A percentile compares a stretch with the other conserved stretches of the same genome.
phyloP scores from a whole-genome alignment of 2,888 invertebrate genomes.

The Tortricodes alternella region DNA sequence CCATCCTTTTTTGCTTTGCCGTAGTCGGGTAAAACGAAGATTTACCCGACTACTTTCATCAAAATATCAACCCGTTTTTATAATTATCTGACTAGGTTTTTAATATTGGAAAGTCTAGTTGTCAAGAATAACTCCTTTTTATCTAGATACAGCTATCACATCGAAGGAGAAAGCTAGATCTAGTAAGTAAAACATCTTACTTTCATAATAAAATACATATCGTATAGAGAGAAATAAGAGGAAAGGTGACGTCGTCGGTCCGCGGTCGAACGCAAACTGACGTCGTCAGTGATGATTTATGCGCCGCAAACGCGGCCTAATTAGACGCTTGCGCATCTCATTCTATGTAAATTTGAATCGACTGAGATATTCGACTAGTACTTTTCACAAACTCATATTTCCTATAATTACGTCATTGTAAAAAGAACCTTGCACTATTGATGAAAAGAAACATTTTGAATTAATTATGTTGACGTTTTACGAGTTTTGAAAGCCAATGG shows the following conservation, averaged over 20 bases:
- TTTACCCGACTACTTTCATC: too few relatives aligned
- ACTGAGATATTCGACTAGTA: slow-evolving; percentile 39
- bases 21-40: too few relatives aligned
- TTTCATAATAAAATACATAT: slow-evolving; percentile 1
- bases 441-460: not conserved
- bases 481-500: slow-evolving; percentile 13
- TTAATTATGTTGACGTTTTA: slow-evolving; percentile 4
- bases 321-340: slow-evolving; percentile 66
- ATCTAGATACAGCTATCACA: too few relatives aligned
- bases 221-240: slow-evolving; percentile 6
- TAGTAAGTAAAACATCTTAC: slow-evolving; percentile 2
- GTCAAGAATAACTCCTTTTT: too few relatives aligned
- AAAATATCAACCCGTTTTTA: too few relatives aligned
- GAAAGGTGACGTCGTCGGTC: slow-evolving; percentile 37
- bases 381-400: slow-evolving; percentile 3
- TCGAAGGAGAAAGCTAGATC: not conserved
- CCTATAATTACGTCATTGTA: not conserved
- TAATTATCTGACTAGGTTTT: too few relatives aligned
- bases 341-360: slow-evolving; percentile 67
- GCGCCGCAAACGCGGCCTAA: slow-evolving; percentile 60
- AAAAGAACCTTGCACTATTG: not conserved
- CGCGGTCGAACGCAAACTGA: slow-evolving; percentile 45
- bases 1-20: too few relatives aligned
- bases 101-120: too few relatives aligned
- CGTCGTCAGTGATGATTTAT: slow-evolving; percentile 65